Evolutionary conservation across 2,113 vertebrate species (phyloP).

Genomic region (Morone chrysops): DNA sequence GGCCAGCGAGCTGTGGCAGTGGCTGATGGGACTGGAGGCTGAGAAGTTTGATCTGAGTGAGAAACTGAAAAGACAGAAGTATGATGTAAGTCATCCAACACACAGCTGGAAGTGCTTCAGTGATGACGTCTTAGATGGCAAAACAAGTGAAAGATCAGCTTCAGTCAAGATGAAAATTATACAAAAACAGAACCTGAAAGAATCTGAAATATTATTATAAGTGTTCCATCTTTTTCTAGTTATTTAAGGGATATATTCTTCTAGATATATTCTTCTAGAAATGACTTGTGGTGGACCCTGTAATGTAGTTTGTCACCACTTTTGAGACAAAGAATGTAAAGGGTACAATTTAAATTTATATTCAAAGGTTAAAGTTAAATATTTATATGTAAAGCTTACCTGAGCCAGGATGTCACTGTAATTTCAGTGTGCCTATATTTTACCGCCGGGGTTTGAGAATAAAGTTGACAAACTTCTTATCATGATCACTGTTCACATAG

Average conservation of each 20-base stretch:
- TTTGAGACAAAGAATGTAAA: not conserved
- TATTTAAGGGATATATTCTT: too few relatives aligned
- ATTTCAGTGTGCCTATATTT: too few relatives aligned
- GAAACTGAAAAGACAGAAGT: conserved; percentile 95
- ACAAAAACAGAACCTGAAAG: not conserved
- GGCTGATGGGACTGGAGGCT: conserved; percentile 90
- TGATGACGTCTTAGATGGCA: not conserved
- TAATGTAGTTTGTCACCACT: too few relatives aligned
- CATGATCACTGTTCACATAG: too few relatives aligned
- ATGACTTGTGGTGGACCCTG: too few relatives aligned
- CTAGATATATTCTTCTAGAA: too few relatives aligned
- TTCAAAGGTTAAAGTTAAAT: not conserved
- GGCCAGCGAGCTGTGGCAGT: conserved; percentile 92
- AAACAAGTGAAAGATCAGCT: not conserved
- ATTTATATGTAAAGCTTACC: too few relatives aligned
- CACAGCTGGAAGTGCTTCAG: accelerated
- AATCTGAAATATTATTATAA: not conserved
- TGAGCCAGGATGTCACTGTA: too few relatives aligned
- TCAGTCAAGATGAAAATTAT: not conserved
- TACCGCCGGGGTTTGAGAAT: too few relatives aligned
- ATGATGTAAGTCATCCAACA: conserved; percentile 87
- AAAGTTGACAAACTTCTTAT: too few relatives aligned
- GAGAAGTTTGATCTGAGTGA: conserved; percentile 96
- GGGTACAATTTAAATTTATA: not conserved
- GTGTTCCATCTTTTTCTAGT: not conserved